A percentile compares a stretch with the other conserved stretches of the same genome.
These are phyloP conservation scores for Anguilla megastoma DNA, from an alignment of 2,797 vertebrate genomes.

Conservation along the genomic window DNA sequence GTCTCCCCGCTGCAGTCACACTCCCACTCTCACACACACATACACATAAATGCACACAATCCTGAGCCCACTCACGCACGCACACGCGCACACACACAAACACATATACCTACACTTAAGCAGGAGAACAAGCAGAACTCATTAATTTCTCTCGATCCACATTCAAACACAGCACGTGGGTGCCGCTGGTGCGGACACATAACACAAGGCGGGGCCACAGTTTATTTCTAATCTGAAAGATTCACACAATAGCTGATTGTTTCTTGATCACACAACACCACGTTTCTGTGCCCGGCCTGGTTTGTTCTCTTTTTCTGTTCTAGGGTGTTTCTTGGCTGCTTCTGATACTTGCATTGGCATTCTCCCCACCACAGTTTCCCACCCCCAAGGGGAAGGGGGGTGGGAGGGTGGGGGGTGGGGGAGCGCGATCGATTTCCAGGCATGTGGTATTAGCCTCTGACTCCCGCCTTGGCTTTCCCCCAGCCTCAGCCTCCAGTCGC, in stretches of 20 bases:
- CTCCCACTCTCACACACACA: not conserved
- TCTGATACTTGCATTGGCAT: constrained; percentile 47
- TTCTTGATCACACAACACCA: not conserved
- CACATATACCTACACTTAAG: not conserved
- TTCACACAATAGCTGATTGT: not conserved
- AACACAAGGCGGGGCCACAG: not conserved
- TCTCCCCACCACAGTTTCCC: constrained; percentile 43
- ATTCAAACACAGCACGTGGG: not conserved
- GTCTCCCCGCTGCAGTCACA: not conserved
- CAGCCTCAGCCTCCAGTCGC: constrained; percentile 12
- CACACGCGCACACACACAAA: constrained; percentile 41
- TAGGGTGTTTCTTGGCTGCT: constrained; percentile 35
- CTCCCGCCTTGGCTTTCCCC: constrained; percentile 35
- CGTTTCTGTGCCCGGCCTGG: not conserved
- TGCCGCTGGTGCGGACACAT: not conserved
- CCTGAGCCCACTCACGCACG: constrained; percentile 38
- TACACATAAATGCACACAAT: not conserved
- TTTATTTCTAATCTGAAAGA: constrained; percentile 3
- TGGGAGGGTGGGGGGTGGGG: constrained; percentile 40
- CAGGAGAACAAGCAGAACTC: not conserved
- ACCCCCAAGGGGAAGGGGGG: not conserved
- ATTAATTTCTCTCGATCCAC: not conserved
- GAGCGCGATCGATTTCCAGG: constrained; percentile 59
- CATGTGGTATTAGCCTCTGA: constrained; percentile 53
- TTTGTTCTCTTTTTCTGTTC: constrained; percentile 29